Conservation (phyloP, 37 sponge, comb jelly and placozoan genomes). For the Oscarella lobularis region DNA sequence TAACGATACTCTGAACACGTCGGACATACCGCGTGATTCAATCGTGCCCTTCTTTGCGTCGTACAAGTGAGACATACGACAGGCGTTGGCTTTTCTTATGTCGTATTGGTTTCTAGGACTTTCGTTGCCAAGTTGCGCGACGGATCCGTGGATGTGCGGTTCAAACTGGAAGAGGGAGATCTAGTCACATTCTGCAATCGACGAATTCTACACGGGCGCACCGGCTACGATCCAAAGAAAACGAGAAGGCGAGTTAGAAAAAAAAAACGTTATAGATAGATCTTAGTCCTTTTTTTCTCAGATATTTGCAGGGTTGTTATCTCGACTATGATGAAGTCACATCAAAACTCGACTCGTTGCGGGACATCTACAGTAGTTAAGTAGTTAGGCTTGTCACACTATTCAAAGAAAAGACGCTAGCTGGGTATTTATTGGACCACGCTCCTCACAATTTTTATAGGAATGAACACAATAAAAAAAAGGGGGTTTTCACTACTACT, state of each 20-base stretch:
- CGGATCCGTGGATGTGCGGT: not conserved
- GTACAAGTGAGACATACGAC: too few relatives aligned
- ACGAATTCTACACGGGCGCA: constrained; percentile 36
- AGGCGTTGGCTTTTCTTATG: too few relatives aligned
- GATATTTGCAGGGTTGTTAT: not conserved
- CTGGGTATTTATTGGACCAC: too few relatives aligned
- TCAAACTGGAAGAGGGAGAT: constrained; percentile 40
- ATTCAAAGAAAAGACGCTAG: too few relatives aligned
- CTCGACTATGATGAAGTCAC: not conserved
- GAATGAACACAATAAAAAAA: too few relatives aligned
- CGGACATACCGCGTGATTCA: not conserved
- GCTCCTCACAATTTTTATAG: too few relatives aligned
- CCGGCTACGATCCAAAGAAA: constrained; percentile 4
- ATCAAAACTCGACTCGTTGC: not conserved
- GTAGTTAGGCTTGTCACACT: too few relatives aligned
- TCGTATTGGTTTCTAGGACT: not conserved
- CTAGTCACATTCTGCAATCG: constrained; percentile 38
- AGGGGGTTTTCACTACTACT: too few relatives aligned
- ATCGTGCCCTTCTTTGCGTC: too few relatives aligned
- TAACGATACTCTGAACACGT: not conserved
- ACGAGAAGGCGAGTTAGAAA: not conserved
- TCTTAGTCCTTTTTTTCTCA: not conserved
- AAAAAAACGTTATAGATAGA: not conserved
- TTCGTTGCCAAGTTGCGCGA: not conserved
- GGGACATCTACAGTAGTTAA: too few relatives aligned